These are phyloP conservation scores for Rhimphoctona megacephalus DNA, from an alignment of 2,888 invertebrate species.

Conservation along the genomic window DNA sequence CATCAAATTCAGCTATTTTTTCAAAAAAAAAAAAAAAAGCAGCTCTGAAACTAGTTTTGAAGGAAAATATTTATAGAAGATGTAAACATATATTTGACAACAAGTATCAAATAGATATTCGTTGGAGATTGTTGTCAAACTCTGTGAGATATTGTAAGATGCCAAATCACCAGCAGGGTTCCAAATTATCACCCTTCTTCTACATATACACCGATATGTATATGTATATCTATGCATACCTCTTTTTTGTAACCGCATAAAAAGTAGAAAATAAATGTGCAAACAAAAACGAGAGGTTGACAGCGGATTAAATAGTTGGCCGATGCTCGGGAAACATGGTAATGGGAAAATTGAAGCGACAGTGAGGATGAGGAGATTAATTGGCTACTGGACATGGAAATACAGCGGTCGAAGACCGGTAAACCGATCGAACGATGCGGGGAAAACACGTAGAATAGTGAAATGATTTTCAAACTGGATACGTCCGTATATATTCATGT, in stretches of 20 bases:
- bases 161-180: neutral
- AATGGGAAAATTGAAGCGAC: conserved; percentile 64
- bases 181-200: neutral
- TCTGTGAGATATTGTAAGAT: neutral
- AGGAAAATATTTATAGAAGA: neutral
- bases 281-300: conserved; percentile 73
- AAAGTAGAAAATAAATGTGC: conserved; percentile 76
- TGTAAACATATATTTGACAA: neutral
- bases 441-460: conserved; percentile 28
- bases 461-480: conserved; percentile 56
- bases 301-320: conserved; percentile 76
- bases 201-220: neutral
- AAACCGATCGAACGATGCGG: conserved; percentile 54
- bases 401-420: conserved; percentile 56
- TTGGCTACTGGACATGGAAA: conserved; percentile 69
- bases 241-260: conserved; percentile 53
- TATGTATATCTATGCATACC: neutral
- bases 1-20: neutral
- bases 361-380: conserved; percentile 68
- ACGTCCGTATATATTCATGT: neutral
- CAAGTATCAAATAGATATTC: neutral
- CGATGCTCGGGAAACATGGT: conserved; percentile 60
- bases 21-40: neutral
- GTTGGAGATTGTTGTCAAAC: neutral
- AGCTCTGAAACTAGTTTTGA: neutral